Percentiles rank a stretch among this genome's conserved stretches.
These are phyloP conservation scores for Struthidea cinerea DNA, from an alignment of 2,113 vertebrate species.

Conservation along the genomic window DNA sequence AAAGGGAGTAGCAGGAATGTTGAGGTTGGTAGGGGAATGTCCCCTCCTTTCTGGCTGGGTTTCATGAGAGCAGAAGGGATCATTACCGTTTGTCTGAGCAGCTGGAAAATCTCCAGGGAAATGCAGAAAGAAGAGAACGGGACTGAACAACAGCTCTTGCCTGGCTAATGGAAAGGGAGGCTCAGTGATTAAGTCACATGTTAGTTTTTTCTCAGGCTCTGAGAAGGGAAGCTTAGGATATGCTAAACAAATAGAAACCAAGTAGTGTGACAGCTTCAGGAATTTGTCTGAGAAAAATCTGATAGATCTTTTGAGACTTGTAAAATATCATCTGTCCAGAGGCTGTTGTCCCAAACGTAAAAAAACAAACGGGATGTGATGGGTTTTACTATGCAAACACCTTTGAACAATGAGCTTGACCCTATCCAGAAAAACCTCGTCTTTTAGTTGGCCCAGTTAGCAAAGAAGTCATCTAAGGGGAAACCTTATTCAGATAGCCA, in stretches of 20 bases:
- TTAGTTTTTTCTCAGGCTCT: background rate
- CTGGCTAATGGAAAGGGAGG: background rate
- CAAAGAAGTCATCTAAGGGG: background rate
- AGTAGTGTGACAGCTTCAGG: background rate
- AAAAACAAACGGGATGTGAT: background rate
- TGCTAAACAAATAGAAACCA: background rate
- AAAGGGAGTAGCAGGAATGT: background rate
- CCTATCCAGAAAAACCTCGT: background rate
- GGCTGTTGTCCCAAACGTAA: background rate
- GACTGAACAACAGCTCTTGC: background rate
- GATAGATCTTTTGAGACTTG: background rate
- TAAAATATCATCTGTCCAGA: background rate
- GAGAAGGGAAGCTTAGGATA: background rate
- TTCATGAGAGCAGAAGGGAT: background rate
- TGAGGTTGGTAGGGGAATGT: background rate
- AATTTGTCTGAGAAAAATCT: background rate
- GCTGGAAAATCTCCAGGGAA: background rate
- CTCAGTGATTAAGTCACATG: background rate
- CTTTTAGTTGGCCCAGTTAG: background rate
- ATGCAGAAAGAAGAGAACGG: background rate
- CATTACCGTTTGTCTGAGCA: background rate
- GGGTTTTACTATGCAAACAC: background rate
- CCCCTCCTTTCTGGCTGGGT: background rate
- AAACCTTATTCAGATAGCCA: background rate
- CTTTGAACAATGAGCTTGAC: background rate